These are phyloP conservation scores for Adineta ricciae DNA, from an alignment of 2,888 invertebrate species.

Conservation along the genomic window DNA sequence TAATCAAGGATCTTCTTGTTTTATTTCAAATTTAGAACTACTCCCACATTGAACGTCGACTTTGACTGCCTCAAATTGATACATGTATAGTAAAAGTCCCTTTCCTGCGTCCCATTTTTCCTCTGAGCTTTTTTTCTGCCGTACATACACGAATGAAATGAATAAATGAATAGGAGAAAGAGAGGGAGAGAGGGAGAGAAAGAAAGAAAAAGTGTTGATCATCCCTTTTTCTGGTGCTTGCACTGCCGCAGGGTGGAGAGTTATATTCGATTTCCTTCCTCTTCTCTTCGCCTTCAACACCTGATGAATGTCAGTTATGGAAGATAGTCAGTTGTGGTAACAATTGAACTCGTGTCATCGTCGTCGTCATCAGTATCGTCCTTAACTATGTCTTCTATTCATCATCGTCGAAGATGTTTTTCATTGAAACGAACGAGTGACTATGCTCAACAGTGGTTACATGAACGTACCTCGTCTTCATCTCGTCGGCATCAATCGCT, in stretches of 20 bases:
- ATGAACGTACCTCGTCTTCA: background rate
- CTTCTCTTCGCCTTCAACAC: background rate
- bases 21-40: background rate
- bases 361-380: too few relatives aligned
- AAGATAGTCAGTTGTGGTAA: background rate
- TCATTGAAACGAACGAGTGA: slow-evolving; percentile 19
- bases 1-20: too few relatives aligned
- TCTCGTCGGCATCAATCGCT: background rate
- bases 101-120: background rate
- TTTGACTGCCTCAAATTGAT: background rate
- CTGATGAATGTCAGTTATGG: background rate
- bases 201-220: background rate
- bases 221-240: background rate
- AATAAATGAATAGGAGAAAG: background rate
- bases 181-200: background rate
- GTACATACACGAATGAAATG: background rate
- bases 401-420: background rate
- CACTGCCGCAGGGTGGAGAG: background rate
- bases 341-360: background rate
- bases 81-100: background rate
- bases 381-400: background rate
- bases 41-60: background rate
- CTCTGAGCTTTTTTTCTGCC: background rate
- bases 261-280: background rate
- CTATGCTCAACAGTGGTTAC: background rate